Conservation (phyloP, 2,113 vertebrate genomes). For the Chlorodrepanis virens region DNA sequence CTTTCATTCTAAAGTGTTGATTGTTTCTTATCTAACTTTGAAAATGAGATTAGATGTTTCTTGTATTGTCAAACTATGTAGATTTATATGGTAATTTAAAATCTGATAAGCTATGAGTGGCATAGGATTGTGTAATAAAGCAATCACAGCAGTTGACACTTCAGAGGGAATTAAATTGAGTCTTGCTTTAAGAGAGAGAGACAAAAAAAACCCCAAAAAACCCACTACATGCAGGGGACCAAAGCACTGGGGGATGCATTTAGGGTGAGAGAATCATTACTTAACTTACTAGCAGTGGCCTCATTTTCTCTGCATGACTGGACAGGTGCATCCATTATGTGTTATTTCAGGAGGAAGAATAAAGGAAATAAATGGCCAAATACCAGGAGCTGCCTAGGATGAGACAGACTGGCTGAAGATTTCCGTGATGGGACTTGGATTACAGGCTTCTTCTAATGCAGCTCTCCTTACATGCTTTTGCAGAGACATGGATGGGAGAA, state of each 20-base stretch:
- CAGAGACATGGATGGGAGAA: background rate
- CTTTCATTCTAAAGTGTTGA: slow-evolving; percentile 69
- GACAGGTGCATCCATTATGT: slow-evolving; percentile 51
- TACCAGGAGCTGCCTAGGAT: slow-evolving; percentile 3
- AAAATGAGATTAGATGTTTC: slow-evolving; percentile 74
- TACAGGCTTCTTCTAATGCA: slow-evolving; percentile 21
- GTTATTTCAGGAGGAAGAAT: slow-evolving; percentile 42
- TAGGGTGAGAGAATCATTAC: slow-evolving; percentile 25
- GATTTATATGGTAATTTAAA: slow-evolving; percentile 76
- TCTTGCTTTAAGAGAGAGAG: background rate
- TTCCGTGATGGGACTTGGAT: slow-evolving; percentile 25
- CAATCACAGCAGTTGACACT: slow-evolving; percentile 61
- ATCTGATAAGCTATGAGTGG: slow-evolving; percentile 68
- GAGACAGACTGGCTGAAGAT: background rate
- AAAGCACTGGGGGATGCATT: slow-evolving; percentile 3
- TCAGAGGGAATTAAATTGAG: slow-evolving; percentile 41
- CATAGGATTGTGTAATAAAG: slow-evolving; percentile 63
- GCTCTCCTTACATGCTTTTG: background rate
- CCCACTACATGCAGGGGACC: background rate
- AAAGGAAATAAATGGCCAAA: slow-evolving; percentile 48
- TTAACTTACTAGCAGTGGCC: slow-evolving; percentile 32
- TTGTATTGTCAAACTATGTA: slow-evolving; percentile 57
- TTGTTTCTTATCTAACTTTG: slow-evolving; percentile 73
- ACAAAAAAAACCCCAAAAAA: background rate
- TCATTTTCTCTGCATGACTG: slow-evolving; percentile 41